Evolutionary conservation across 2,888 invertebrate species (phyloP).

Genomic region (Melangyna quadrimaculata): DNA sequence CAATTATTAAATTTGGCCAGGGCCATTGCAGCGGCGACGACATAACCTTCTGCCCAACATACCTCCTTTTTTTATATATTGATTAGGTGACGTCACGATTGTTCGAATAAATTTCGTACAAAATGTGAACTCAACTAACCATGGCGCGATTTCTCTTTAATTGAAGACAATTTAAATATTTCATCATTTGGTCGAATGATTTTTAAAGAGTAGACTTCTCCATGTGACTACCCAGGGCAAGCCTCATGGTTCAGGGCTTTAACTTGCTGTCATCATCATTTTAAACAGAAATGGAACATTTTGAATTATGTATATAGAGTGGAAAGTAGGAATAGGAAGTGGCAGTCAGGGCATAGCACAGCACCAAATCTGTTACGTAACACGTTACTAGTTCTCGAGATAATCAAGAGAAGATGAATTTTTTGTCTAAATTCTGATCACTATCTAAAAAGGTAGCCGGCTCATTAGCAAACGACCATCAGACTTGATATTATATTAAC

Average conservation of each 20-base stretch:
- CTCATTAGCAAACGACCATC: background rate
- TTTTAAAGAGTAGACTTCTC: conserved; percentile 10
- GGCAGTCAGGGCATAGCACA: background rate
- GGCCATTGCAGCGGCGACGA: background rate
- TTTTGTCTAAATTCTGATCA: conserved; percentile 48
- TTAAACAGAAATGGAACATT: conserved; percentile 26
- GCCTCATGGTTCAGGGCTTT: conserved; percentile 46
- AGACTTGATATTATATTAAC: conserved; percentile 24
- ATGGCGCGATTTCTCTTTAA: conserved; percentile 39
- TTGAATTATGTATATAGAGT: background rate
- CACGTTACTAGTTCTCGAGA: conserved; percentile 29
- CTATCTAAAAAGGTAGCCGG: conserved; percentile 43
- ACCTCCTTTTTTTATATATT: conserved; percentile 62
- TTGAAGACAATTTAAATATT: background rate
- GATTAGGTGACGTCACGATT: conserved; percentile 60
- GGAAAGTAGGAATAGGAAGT: conserved; percentile 12
- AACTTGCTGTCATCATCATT: background rate
- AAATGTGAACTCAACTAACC: conserved; percentile 4
- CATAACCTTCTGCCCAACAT: conserved; percentile 21
- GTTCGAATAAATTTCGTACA: conserved; percentile 14
- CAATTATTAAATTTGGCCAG: conserved; percentile 30
- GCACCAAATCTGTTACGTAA: conserved; percentile 53
- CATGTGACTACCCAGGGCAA: conserved; percentile 34
- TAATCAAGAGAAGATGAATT: background rate
- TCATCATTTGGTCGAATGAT: conserved; percentile 27